Evolutionary conservation across 2,797 vertebrate species (phyloP).

Genomic region (Mormyrops attenuatus): DNA sequence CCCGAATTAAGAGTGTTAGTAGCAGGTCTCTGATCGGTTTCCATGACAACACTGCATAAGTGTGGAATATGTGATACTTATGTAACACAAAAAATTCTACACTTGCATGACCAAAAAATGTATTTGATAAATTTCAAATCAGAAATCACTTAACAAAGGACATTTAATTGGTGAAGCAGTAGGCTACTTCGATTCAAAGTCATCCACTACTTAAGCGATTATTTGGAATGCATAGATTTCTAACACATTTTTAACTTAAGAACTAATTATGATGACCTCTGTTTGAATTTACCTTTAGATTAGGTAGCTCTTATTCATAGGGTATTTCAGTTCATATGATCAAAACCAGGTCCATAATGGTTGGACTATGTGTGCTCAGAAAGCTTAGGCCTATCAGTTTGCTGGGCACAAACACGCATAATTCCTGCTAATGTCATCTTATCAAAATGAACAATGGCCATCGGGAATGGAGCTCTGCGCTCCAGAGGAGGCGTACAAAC

Average conservation of each 20-base stretch:
- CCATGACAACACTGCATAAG: constrained; percentile 25
- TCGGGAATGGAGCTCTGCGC: background rate
- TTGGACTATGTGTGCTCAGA: background rate
- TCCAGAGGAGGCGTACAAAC: background rate
- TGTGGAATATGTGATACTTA: constrained; percentile 27
- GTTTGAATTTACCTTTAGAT: background rate
- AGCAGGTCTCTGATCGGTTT: background rate
- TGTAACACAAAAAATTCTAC: constrained; percentile 21
- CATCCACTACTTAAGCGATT: background rate
- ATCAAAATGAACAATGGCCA: background rate
- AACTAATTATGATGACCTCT: background rate
- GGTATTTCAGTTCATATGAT: background rate
- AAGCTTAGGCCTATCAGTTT: background rate
- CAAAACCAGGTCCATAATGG: background rate
- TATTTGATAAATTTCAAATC: constrained; percentile 10
- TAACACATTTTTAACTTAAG: background rate
- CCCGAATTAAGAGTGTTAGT: constrained; percentile 9
- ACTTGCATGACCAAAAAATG: constrained; percentile 19
- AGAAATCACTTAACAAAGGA: constrained; percentile 6
- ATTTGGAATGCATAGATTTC: background rate
- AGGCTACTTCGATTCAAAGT: background rate
- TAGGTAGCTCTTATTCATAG: background rate
- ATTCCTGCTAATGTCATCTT: background rate
- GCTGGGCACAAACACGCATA: background rate
- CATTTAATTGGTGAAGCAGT: background rate